These are phyloP conservation scores for Synanceia verrucosa DNA, from an alignment of 2,797 vertebrate genomes.

Conservation along the genomic window DNA sequence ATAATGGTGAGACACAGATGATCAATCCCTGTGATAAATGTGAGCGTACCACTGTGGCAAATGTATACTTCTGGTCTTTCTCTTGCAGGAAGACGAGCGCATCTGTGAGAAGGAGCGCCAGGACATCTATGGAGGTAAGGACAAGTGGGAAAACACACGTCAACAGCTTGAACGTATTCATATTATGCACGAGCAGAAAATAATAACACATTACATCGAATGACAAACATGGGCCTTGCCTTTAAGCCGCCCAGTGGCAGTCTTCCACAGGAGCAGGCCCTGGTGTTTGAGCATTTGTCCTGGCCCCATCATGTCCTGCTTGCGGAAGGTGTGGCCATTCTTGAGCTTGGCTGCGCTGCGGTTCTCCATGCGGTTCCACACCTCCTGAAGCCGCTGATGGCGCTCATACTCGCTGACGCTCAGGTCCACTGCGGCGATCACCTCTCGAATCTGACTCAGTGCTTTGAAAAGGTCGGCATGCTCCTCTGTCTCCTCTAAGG, in stretches of 20 bases:
- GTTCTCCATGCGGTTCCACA: constrained; percentile 91
- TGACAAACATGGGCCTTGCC: constrained; percentile 66
- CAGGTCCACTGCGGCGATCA: constrained; percentile 90
- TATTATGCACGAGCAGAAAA: background rate
- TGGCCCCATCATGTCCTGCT: constrained; percentile 88
- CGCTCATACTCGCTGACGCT: constrained; percentile 93
- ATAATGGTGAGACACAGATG: too few species aligned
- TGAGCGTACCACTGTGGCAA: constrained; percentile 91
- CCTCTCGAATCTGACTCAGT: constrained; percentile 87
- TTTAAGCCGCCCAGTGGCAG: constrained; percentile 94
- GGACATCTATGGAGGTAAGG: constrained; percentile 83
- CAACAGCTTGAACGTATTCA: background rate
- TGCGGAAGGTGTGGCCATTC: constrained; percentile 90
- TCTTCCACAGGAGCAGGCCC: constrained; percentile 94
- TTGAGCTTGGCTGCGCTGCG: constrained; percentile 92
- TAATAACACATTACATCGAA: background rate
- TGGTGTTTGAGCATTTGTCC: constrained; percentile 87
- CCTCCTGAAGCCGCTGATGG: constrained; percentile 88
- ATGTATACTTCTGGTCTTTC: constrained; percentile 97
- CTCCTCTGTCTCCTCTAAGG: constrained; percentile 89
- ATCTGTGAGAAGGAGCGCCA: constrained; percentile 93
- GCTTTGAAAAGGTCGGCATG: constrained; percentile 87
- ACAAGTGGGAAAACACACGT: background rate
- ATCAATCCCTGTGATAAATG: background rate
- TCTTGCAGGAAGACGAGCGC: constrained; percentile 94